Conservation (phyloP, 2,888 invertebrate species). For the Pollenia amentaria region DNA sequence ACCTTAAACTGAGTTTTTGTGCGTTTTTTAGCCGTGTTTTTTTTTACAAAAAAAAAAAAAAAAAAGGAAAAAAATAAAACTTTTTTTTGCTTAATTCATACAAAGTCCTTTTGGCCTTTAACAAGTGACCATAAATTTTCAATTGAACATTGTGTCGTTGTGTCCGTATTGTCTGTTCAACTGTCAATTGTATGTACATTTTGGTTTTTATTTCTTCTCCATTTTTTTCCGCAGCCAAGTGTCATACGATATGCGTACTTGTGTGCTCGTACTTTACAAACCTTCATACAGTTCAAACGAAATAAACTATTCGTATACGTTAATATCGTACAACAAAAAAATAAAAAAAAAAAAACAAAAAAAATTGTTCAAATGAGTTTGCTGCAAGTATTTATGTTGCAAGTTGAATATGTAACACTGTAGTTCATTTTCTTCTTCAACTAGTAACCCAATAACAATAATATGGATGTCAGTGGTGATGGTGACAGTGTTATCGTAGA, state of each 20-base stretch:
- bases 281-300: conserved; percentile 6
- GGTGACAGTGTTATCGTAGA: conserved; percentile 62
- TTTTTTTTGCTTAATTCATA: conserved; percentile 19
- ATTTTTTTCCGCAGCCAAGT: conserved; percentile 19
- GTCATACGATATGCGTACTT: conserved; percentile 53
- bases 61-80: not conserved
- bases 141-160: conserved; percentile 69
- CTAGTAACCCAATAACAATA: conserved; percentile 59
- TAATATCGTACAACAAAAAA: not conserved
- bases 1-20: conserved; percentile 35
- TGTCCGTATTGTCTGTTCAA: conserved; percentile 70
- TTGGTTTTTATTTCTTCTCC: conserved; percentile 34
- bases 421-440: conserved; percentile 14
- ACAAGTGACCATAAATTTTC: conserved; percentile 73
- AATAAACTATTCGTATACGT: not conserved
- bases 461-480: conserved; percentile 39
- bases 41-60: conserved; percentile 13
- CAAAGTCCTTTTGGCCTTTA: conserved; percentile 48
- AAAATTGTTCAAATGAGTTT: conserved; percentile 30
- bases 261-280: conserved; percentile 13
- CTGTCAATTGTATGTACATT: conserved; percentile 70
- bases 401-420: conserved; percentile 15
- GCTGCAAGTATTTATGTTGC: conserved; percentile 12
- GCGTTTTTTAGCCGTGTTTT: conserved; percentile 59
- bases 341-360: conserved; percentile 1